These are phyloP conservation scores for Lasioglossum leucozonium DNA, from an alignment of 2,888 invertebrate genomes.

Conservation along the genomic window DNA sequence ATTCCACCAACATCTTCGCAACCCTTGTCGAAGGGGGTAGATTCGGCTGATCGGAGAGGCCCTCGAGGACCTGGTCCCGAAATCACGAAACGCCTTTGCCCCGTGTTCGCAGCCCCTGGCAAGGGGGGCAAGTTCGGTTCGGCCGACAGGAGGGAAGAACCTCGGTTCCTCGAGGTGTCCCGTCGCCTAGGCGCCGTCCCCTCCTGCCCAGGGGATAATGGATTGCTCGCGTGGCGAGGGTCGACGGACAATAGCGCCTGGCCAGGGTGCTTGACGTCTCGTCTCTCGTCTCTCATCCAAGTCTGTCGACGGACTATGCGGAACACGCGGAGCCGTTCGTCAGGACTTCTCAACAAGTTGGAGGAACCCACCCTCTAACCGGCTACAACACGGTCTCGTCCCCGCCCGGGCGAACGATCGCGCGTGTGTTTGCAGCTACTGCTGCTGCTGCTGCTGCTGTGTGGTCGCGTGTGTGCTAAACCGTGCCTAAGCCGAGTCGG, in stretches of 20 bases:
- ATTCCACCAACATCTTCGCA: background rate
- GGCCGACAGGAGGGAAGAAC: background rate
- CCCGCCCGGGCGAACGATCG: background rate
- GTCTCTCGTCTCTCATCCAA: constrained; percentile 14
- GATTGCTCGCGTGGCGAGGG: constrained; percentile 55
- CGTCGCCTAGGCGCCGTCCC: constrained; percentile 7
- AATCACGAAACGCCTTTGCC: too few species aligned
- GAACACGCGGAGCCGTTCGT: constrained; percentile 39
- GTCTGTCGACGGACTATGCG: constrained; percentile 35
- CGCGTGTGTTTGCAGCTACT: background rate
- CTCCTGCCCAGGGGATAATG: constrained; percentile 49
- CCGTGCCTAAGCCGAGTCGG: background rate
- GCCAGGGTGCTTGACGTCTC: constrained; percentile 39
- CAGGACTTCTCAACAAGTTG: constrained; percentile 64
- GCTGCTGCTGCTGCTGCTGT: background rate
- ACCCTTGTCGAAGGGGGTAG: too few species aligned
- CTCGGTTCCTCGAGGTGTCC: background rate
- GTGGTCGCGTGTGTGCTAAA: constrained; percentile 7
- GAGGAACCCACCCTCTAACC: constrained; percentile 32
- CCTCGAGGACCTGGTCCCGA: too few species aligned
- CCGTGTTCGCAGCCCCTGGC: too few species aligned
- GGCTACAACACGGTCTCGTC: background rate
- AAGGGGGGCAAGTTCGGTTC: background rate
- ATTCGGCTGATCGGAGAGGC: too few species aligned
- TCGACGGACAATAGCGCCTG: constrained; percentile 50